phyloP scores from a whole-genome alignment of 2,888 invertebrate genomes.

The Anticlea derivata region DNA sequence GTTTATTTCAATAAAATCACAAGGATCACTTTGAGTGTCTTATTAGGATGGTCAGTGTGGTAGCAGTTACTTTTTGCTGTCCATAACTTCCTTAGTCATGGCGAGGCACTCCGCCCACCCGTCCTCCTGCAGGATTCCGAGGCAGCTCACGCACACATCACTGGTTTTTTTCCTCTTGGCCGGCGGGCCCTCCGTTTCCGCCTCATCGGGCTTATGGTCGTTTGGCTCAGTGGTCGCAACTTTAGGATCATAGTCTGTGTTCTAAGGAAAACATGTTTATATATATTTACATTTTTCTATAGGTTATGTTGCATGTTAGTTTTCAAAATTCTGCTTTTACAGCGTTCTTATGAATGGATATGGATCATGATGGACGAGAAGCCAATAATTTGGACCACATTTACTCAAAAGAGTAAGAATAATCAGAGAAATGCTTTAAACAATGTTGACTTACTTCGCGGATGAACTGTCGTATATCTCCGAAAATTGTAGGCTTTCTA shows the following conservation, averaged over 20 bases:
- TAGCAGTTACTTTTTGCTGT: slow-evolving; percentile 67
- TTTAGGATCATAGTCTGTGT: slow-evolving; percentile 8
- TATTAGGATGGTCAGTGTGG: background rate
- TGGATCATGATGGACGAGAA: no score
- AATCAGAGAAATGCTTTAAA: background rate
- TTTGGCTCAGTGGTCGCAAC: background rate
- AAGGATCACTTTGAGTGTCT: no score
- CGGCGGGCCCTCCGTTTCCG: slow-evolving; percentile 15
- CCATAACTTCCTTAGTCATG: slow-evolving; percentile 78
- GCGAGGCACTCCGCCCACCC: slow-evolving; percentile 81
- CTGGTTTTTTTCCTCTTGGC: slow-evolving; percentile 72
- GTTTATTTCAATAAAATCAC: no score
- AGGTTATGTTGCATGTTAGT: background rate
- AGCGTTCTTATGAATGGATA: no score
- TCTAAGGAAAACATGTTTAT: slow-evolving; percentile 3
- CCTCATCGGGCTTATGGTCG: slow-evolving; percentile 3
- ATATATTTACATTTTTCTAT: background rate
- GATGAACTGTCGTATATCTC: slow-evolving; percentile 72
- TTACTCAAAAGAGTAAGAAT: background rate
- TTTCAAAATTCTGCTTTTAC: no score
- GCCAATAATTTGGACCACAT: background rate
- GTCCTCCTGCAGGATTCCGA: slow-evolving; percentile 87
- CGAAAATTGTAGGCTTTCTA: slow-evolving; percentile 81
- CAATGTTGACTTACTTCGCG: slow-evolving; percentile 67
- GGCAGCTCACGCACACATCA: slow-evolving; percentile 87